Evolutionary conservation across 2,888 invertebrate species (phyloP).

Genomic region (Trachelus troglodyta): DNA sequence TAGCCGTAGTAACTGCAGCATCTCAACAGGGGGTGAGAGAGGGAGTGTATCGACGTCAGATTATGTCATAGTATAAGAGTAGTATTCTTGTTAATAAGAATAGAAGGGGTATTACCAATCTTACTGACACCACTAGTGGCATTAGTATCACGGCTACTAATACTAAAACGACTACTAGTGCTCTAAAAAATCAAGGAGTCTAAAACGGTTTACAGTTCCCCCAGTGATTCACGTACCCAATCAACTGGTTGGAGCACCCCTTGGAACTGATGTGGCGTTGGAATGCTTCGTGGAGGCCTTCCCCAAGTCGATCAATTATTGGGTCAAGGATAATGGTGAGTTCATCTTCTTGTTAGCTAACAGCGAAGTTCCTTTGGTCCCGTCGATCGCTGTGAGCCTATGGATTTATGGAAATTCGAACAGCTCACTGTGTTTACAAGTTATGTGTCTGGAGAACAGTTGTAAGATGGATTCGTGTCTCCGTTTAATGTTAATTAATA

Average conservation of each 20-base stretch:
- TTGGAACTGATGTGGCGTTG: slow-evolving; percentile 86
- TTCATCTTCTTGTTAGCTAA: slow-evolving; percentile 23
- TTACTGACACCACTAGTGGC: background rate
- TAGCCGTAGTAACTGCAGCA: background rate
- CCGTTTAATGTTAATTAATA: no score
- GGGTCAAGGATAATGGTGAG: slow-evolving; percentile 88
- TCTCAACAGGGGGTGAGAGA: background rate
- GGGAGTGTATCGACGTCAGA: background rate
- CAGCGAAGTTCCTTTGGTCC: background rate
- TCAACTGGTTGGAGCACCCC: slow-evolving; percentile 89
- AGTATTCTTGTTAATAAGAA: background rate
- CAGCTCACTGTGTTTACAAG: background rate
- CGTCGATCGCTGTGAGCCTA: background rate
- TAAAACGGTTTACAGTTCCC: slow-evolving; percentile 75
- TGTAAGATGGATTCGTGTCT: background rate
- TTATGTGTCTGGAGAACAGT: background rate
- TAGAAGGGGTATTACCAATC: background rate
- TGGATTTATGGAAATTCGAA: background rate
- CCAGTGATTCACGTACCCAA: slow-evolving; percentile 93
- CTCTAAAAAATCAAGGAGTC: slow-evolving; percentile 25
- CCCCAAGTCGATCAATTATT: slow-evolving; percentile 91
- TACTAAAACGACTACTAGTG: slow-evolving; percentile 22
- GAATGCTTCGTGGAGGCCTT: slow-evolving; percentile 93
- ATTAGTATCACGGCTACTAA: background rate
- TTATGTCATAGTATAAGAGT: background rate